Evolutionary conservation across 2,888 invertebrate species (phyloP).

Genomic region (Epinotia ramella): DNA sequence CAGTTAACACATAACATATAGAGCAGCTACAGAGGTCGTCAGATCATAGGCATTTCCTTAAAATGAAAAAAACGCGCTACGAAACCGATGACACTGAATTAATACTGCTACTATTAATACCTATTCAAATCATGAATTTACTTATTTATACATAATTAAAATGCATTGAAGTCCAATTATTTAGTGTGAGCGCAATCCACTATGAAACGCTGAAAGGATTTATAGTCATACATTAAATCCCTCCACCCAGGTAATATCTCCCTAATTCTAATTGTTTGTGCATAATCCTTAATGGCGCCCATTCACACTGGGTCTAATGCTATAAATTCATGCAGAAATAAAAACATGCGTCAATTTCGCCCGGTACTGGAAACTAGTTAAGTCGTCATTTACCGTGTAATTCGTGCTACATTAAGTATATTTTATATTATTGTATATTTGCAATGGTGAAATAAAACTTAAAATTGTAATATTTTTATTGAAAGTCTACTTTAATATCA

Average conservation of each 20-base stretch:
- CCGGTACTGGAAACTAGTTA: neutral
- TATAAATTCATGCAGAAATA: neutral
- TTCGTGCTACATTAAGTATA: no score
- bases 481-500: no score
- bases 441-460: no score
- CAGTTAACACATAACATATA: no score
- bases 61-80: no score
- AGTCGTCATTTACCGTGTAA: neutral
- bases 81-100: no score
- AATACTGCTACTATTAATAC: neutral
- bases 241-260: neutral
- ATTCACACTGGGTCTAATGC: no score
- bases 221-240: neutral
- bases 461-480: no score
- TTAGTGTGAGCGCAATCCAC: neutral
- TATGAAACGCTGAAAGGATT: conserved; percentile 6
- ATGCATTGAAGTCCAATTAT: neutral
- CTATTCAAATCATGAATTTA: neutral
- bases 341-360: neutral
- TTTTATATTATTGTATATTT: no score
- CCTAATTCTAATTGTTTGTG: neutral
- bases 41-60: no score
- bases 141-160: neutral
- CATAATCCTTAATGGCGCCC: neutral
- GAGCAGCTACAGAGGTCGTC: no score